Conservation (phyloP, 2,888 invertebrate genomes). For the Coleophora flavipennella region DNA sequence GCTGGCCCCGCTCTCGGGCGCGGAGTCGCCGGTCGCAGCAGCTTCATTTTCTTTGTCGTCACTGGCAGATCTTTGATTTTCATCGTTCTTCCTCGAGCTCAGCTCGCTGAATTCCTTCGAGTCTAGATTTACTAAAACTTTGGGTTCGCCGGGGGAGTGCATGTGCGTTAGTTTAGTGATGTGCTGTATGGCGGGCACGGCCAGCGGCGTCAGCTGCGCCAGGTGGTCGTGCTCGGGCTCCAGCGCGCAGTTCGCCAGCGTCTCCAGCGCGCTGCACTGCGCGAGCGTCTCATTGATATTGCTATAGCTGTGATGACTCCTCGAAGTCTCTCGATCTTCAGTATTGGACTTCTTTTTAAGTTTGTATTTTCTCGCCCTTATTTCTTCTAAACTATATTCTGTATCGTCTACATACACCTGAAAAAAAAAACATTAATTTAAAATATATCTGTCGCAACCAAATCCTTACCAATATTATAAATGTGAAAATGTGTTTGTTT, state of each 20-base stretch:
- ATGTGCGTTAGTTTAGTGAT: constrained; percentile 62
- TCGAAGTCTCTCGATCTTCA: constrained; percentile 33
- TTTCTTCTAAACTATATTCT: constrained; percentile 86
- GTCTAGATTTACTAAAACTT: constrained; percentile 60
- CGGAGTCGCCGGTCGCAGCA: constrained; percentile 26
- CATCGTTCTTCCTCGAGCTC: constrained; percentile 43
- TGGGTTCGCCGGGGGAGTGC: constrained; percentile 65
- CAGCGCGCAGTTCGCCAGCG: constrained; percentile 62
- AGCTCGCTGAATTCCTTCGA: constrained; percentile 62
- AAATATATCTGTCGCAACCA: too few species aligned
- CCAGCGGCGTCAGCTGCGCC: constrained; percentile 57
- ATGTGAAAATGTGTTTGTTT: too few species aligned
- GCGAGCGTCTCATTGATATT: constrained; percentile 57
- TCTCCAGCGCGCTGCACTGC: constrained; percentile 63
- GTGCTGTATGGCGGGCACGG: constrained; percentile 58
- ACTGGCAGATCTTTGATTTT: constrained; percentile 29
- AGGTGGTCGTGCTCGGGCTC: constrained; percentile 61
- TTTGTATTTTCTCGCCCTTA: constrained; percentile 75
- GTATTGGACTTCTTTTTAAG: constrained; percentile 42
- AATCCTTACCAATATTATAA: too few species aligned
- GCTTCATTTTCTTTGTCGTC: constrained; percentile 50
- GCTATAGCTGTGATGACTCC: constrained; percentile 33
- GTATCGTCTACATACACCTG: constrained; percentile 68
- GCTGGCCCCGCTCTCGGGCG: constrained; percentile 34
- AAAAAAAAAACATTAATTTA: constrained; percentile 3